Evolutionary conservation across 1,140 invertebrate genomes (phyloP).

Genomic region (Palaemon carinicauda): DNA sequence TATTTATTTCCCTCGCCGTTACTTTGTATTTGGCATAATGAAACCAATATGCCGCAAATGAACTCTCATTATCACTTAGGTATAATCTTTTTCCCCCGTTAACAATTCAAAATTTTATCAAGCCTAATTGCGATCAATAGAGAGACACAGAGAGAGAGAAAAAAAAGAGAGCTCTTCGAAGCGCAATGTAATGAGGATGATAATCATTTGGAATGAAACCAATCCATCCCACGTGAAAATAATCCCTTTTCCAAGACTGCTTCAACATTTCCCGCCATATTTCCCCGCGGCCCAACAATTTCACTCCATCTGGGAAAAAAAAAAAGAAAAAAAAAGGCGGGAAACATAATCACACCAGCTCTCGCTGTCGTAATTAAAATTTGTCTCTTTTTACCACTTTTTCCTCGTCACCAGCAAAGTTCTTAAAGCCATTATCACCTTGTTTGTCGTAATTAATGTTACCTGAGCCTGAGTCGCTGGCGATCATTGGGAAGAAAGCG

Average conservation of each 20-base stretch:
- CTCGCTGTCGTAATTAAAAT: conserved; percentile 33
- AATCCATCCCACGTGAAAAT: neutral
- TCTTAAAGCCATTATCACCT: conserved; percentile 52
- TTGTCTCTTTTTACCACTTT: conserved; percentile 45
- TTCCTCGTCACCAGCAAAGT: conserved; percentile 48
- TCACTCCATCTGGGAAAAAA: neutral
- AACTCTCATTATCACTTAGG: no score
- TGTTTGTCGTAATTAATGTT: conserved; percentile 55
- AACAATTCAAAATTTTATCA: no score
- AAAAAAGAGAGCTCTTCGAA: no score
- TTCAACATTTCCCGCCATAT: neutral
- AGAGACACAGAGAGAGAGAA: no score
- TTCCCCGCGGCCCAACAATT: neutral
- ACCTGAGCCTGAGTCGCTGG: conserved; percentile 40
- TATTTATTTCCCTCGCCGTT: no score
- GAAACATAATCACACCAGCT: conserved; percentile 38
- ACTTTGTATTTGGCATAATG: no score
- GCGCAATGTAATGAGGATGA: no score
- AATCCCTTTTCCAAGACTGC: neutral
- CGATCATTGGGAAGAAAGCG: conserved; percentile 46
- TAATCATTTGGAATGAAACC: no score
- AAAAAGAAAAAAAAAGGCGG: neutral
- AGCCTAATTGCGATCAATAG: no score
- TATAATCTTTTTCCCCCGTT: no score
- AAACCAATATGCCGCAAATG: no score